Evolutionary conservation across 2,113 vertebrate genomes (phyloP), one percentile per base, ranked within the genome.

Genomic region (Mungos mungo): DNA sequence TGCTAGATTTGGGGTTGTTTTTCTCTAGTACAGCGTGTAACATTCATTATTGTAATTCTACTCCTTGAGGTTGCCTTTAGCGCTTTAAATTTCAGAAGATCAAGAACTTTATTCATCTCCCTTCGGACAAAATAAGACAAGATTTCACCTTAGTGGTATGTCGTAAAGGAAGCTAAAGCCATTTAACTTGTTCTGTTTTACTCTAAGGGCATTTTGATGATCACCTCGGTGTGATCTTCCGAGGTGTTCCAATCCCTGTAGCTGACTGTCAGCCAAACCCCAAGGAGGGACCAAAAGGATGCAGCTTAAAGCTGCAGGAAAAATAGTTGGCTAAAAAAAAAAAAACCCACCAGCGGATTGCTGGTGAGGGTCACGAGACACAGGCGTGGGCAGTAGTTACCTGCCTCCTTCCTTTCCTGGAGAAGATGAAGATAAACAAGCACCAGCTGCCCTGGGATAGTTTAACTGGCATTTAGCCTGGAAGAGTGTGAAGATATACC

Each of bases 41-140:
- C n/a, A 50, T 77, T 66, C 52, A 69, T 91, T 69, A 54, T 85
- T 76, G 27, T 60, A 82, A 60, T 25, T 63, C 25, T 89, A 31
- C 4, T 84, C 52, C 57, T 86, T 90, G 87, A 92, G 16, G n/a
- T 79, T 92, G 52, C 74, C 80, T 41, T 1, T 74, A 84, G 66
- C 45, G 83, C 91, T 96, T 96, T 82, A 82, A 38, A 77, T 79
- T 95, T 93, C 38, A 54, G 33, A 89, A 93, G 72, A 71, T 97
- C 63, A 74, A 97, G 82, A 83, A 60, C 25, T 54, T 47, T 47
- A 83, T 93, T 96, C 41, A 57, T 89, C 91, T 95, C 65, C 41
- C 79, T 93, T 95, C 47, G 33, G 86, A 60, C 92, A 92, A 95
- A 68, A 83, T 77, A 57, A 96, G 88, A 50, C n/a, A 80, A 88